These are phyloP conservation scores for Myotis findleyi DNA, from an alignment of 2,797 vertebrate genomes.

Conservation along the genomic window DNA sequence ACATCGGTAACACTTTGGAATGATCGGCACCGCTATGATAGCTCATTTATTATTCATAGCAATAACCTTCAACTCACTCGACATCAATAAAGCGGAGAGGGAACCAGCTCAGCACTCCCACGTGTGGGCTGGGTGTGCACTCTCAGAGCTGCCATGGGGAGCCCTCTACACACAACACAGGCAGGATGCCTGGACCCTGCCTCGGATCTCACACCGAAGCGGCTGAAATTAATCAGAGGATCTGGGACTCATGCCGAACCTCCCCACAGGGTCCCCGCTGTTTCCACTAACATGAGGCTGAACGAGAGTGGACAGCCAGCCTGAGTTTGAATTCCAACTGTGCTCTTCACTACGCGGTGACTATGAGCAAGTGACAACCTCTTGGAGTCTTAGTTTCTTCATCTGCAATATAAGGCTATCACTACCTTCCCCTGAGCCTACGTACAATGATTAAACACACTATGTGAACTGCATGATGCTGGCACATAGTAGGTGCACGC, in stretches of 20 bases:
- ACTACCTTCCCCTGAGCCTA: background rate
- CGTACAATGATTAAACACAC: background rate
- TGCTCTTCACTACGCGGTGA: background rate
- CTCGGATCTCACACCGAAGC: background rate
- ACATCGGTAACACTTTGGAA: conserved; percentile 82
- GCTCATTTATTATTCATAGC: conserved; percentile 82
- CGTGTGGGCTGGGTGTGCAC: background rate
- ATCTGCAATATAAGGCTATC: background rate
- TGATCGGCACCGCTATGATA: conserved; percentile 77
- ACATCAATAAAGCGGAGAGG: conserved; percentile 57
- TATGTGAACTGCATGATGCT: background rate
- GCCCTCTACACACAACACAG: background rate
- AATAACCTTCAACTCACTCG: conserved; percentile 80
- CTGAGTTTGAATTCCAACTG: background rate
- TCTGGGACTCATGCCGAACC: background rate
- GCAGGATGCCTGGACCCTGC: background rate
- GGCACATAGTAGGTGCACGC: background rate
- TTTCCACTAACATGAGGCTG: background rate
- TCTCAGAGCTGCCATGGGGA: background rate
- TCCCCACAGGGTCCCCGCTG: background rate
- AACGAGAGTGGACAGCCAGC: background rate
- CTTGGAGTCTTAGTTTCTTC: conserved; percentile 7
- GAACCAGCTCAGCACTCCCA: conserved; percentile 36
- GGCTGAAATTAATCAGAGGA: background rate
- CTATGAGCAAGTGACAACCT: background rate